Percentiles rank a stretch among this genome's conserved stretches.
These are phyloP conservation scores for Cryptotermes secundus DNA, from an alignment of 1,140 invertebrate species.

Conservation along the genomic window DNA sequence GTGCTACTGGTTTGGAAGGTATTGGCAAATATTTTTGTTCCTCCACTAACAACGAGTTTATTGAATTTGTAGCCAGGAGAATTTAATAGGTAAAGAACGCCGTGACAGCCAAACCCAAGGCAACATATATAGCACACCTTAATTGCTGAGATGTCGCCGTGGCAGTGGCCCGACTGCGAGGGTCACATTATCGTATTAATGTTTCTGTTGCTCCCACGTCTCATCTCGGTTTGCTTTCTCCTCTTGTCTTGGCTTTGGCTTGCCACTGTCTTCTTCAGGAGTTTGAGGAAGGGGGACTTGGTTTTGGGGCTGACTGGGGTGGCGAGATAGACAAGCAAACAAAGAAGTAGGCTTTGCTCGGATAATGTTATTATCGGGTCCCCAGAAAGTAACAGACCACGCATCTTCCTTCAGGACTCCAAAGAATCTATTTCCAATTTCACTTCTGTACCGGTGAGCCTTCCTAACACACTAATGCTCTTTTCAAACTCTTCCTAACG, in stretches of 20 bases:
- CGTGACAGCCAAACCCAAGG: background rate
- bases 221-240: background rate
- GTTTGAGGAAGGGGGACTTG: background rate
- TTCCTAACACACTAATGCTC: background rate
- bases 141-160: background rate
- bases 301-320: slow-evolving; percentile 24
- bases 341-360: slow-evolving; percentile 18
- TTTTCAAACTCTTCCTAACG: background rate
- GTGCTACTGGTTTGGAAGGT: slow-evolving; percentile 8
- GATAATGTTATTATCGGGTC: slow-evolving; percentile 32
- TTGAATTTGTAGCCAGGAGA: slow-evolving; percentile 23
- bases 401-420: slow-evolving; percentile 18
- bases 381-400: background rate
- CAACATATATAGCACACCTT: background rate
- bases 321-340: slow-evolving; percentile 29
- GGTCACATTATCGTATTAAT: background rate
- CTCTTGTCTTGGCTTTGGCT: background rate
- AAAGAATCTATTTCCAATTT: background rate
- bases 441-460: too few relatives aligned
- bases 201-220: background rate
- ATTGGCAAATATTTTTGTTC: slow-evolving; percentile 30
- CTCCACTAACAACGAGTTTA: slow-evolving; percentile 14
- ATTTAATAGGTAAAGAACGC: slow-evolving; percentile 20
- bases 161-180: background rate
- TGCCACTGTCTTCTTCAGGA: background rate